These are phyloP conservation scores for Agrotis puta DNA, from an alignment of 2,888 invertebrate genomes.

Conservation along the genomic window DNA sequence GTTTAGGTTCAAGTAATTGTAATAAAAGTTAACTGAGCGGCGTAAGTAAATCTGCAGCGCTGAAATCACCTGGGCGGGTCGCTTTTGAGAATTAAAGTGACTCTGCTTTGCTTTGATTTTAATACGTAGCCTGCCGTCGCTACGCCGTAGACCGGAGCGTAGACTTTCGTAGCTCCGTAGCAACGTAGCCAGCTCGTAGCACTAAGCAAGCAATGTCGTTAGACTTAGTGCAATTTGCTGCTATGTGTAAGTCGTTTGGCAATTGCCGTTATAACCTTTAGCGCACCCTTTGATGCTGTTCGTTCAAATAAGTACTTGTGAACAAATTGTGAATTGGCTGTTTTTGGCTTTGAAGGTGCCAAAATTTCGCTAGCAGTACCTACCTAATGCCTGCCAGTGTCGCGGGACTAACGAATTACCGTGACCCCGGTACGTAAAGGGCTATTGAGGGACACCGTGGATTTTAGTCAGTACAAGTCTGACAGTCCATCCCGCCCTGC, in stretches of 20 bases:
- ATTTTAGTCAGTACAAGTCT: too few relatives aligned
- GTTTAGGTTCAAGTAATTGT: constrained; percentile 58
- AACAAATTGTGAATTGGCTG: constrained; percentile 7
- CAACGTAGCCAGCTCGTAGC: constrained; percentile 52
- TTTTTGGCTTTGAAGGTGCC: constrained; percentile 17
- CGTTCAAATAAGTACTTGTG: constrained; percentile 37
- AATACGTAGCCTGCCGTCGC: constrained; percentile 58
- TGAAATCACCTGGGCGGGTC: constrained; percentile 65
- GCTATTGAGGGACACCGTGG: too few relatives aligned
- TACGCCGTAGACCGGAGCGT: constrained; percentile 50
- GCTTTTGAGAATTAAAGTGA: constrained; percentile 65
- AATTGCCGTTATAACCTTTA: constrained; percentile 57
- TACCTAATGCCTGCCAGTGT: too few relatives aligned
- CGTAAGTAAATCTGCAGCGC: constrained; percentile 63
- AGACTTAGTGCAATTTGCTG: constrained; percentile 65
- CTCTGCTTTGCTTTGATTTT: constrained; percentile 66
- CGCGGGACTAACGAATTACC: too few relatives aligned
- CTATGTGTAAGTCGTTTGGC: constrained; percentile 57
- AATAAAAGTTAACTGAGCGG: constrained; percentile 65
- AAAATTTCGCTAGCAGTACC: not conserved
- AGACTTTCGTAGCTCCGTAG: constrained; percentile 60
- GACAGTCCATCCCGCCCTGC: too few relatives aligned
- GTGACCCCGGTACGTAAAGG: too few relatives aligned
- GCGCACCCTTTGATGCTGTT: constrained; percentile 46
- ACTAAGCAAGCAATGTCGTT: constrained; percentile 63